Conservation (phyloP, 2,113 vertebrate species). For the Rhinoptilus africanus region DNA sequence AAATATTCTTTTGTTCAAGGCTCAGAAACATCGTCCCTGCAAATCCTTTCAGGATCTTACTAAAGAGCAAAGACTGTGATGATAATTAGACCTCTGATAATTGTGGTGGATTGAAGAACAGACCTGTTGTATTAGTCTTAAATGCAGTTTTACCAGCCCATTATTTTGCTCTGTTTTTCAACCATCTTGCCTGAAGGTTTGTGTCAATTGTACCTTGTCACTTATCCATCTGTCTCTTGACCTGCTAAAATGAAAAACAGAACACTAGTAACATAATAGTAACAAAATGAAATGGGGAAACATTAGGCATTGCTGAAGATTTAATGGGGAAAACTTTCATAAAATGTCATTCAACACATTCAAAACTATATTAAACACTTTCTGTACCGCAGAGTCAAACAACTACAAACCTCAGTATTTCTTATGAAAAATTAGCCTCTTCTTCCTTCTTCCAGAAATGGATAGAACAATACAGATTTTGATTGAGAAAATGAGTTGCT, state of each 20-base stretch:
- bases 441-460: not conserved
- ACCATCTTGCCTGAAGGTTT: not conserved
- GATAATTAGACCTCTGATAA: constrained; percentile 2
- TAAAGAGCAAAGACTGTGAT: not conserved
- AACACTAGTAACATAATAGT: not conserved
- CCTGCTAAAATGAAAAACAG: constrained; percentile 3
- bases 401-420: not conserved
- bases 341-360: not conserved
- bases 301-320: not conserved
- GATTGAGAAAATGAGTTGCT: not conserved
- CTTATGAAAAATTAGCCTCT: not conserved
- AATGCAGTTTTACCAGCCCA: not conserved
- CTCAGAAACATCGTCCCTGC: not conserved
- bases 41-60: not conserved
- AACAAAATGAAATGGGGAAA: not conserved
- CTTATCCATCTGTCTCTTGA: not conserved
- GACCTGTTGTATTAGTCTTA: not conserved
- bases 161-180: constrained; percentile 12
- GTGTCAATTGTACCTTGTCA: not conserved
- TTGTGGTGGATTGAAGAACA: not conserved
- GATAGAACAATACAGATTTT: not conserved
- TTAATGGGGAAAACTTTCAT: not conserved
- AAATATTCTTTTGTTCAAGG: not conserved
- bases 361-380: not conserved
- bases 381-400: not conserved